A percentile compares a stretch with the other conserved stretches of the same genome.
Evolutionary conservation across 1,140 invertebrate genomes (phyloP).

Genomic region (Lepidostoma basale): DNA sequence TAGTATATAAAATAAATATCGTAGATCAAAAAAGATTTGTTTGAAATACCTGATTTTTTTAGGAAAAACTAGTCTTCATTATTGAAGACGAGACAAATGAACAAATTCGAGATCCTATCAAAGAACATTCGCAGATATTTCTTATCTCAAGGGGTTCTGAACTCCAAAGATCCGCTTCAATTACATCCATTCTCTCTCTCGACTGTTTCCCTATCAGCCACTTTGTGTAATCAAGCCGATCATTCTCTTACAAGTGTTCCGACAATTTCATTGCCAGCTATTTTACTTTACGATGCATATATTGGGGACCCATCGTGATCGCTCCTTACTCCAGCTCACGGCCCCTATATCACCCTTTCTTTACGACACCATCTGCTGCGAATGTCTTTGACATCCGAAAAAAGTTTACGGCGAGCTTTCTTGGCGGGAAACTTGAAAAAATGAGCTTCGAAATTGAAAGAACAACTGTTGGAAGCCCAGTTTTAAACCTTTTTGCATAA

Average conservation of each 20-base stretch:
- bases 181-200: not conserved
- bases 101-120: no score
- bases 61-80: no score
- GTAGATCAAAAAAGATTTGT: no score
- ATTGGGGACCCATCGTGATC: not conserved
- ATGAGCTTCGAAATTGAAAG: no score
- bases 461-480: no score
- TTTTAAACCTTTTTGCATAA: no score
- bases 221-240: slow-evolving; percentile 19
- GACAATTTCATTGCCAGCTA: slow-evolving; percentile 10
- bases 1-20: no score
- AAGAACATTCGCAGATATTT: not conserved
- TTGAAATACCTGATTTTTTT: no score
- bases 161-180: not conserved
- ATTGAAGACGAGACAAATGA: no score
- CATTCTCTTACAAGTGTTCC: slow-evolving; percentile 13
- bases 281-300: slow-evolving; percentile 11
- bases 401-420: no score
- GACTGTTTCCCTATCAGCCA: slow-evolving; percentile 12
- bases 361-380: slow-evolving; percentile 9
- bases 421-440: no score
- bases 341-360: slow-evolving; percentile 11
- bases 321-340: not conserved
- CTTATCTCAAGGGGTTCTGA: not conserved
- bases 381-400: not conserved